Conservation (phyloP, 2,888 invertebrate genomes). For the Diachrysia chrysitis region DNA sequence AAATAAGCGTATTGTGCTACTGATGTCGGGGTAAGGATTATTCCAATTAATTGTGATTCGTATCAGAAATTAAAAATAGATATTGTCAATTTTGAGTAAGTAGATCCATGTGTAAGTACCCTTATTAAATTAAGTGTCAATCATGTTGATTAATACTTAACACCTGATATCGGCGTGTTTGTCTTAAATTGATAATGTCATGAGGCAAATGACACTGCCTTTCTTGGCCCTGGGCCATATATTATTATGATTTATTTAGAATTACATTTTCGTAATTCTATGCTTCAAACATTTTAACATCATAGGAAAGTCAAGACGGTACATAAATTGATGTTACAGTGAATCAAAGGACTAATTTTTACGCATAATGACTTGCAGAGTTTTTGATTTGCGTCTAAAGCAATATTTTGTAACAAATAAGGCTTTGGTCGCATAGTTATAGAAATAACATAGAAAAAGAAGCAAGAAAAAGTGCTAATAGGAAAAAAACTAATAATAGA, state of each 20-base stretch:
- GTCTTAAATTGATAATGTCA: conserved; percentile 6
- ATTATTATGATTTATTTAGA: neutral
- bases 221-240: neutral
- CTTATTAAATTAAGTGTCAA: conserved; percentile 43
- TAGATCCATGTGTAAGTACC: conserved; percentile 20
- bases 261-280: neutral
- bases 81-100: conserved; percentile 30
- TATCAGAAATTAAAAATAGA: conserved; percentile 52
- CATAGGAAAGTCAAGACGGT: too few relatives aligned
- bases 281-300: neutral
- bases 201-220: conserved; percentile 7
- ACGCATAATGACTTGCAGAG: too few relatives aligned
- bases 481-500: neutral
- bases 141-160: conserved; percentile 33
- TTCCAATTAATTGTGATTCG: conserved; percentile 56
- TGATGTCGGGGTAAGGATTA: conserved; percentile 59
- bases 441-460: neutral
- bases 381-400: neutral
- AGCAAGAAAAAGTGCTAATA: neutral
- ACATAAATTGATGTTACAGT: too few relatives aligned
- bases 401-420: neutral
- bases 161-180: conserved; percentile 13
- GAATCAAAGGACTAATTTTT: too few relatives aligned
- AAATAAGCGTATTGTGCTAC: conserved; percentile 75
- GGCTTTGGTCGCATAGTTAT: neutral